A percentile compares a stretch with the other conserved stretches of the same genome.
phyloP scores from a whole-genome alignment of 2,888 invertebrate genomes.

The Galerucella pusilla region DNA sequence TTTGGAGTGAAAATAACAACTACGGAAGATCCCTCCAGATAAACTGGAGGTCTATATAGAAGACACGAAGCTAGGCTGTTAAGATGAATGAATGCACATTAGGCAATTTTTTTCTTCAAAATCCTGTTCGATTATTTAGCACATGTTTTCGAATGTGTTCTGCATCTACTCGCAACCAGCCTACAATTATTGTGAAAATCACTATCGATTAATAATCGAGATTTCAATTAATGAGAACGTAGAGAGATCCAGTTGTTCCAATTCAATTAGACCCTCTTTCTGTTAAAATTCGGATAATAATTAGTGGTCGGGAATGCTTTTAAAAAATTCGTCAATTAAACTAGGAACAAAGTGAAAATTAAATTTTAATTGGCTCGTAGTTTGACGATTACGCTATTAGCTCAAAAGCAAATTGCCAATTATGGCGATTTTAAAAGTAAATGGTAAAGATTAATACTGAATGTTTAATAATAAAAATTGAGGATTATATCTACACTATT shows the following conservation, averaged over 20 bases:
- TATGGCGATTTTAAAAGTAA: background rate
- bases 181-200: background rate
- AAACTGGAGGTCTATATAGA: no score
- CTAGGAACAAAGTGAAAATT: slow-evolving; percentile 17
- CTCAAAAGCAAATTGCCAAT: slow-evolving; percentile 19
- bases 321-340: slow-evolving; percentile 14
- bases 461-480: no score
- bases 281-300: slow-evolving; percentile 19
- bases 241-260: slow-evolving; percentile 2
- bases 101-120: no score
- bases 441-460: background rate
- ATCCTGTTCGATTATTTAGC: background rate
- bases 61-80: no score
- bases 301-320: slow-evolving; percentile 14
- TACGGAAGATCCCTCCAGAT: no score
- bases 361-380: slow-evolving; percentile 20
- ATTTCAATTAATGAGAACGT: slow-evolving; percentile 16
- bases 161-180: background rate
- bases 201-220: slow-evolving; percentile 11
- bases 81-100: no score
- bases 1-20: no score
- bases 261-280: slow-evolving; percentile 16
- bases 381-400: slow-evolving; percentile 5
- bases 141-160: background rate
- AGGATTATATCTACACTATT: no score